Conservation (phyloP, 2,113 vertebrate species). For the Lophotis ruficrista region DNA sequence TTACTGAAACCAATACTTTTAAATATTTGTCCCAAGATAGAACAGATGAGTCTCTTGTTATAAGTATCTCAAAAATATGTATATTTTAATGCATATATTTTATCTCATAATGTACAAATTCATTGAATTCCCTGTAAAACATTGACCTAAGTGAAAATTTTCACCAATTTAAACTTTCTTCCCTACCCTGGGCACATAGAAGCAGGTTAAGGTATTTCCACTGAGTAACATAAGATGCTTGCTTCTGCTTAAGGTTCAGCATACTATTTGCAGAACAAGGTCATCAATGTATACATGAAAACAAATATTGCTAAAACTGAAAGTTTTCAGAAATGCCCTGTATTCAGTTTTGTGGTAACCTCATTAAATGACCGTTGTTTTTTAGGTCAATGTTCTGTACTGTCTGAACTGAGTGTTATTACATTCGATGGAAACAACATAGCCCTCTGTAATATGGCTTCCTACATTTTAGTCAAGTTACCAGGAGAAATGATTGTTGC, state of each 20-base stretch:
- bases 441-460: constrained; percentile 91
- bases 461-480: constrained; percentile 91
- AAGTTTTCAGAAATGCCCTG: neutral
- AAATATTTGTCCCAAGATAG: neutral
- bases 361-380: constrained; percentile 49
- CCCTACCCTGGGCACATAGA: neutral
- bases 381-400: constrained; percentile 92
- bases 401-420: constrained; percentile 93
- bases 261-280: neutral
- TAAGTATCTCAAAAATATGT: neutral
- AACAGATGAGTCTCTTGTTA: neutral
- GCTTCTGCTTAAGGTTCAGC: neutral
- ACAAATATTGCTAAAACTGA: neutral
- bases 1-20: neutral
- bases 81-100: neutral
- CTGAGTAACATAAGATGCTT: neutral
- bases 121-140: neutral
- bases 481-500: constrained; percentile 90
- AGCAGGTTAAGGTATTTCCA: neutral
- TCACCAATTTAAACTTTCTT: neutral
- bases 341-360: neutral
- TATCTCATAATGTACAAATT: neutral
- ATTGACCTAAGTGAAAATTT: neutral
- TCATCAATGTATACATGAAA: neutral
- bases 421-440: constrained; percentile 97